Conservation (phyloP, 2,888 invertebrate species). For the Volucella inflata region DNA sequence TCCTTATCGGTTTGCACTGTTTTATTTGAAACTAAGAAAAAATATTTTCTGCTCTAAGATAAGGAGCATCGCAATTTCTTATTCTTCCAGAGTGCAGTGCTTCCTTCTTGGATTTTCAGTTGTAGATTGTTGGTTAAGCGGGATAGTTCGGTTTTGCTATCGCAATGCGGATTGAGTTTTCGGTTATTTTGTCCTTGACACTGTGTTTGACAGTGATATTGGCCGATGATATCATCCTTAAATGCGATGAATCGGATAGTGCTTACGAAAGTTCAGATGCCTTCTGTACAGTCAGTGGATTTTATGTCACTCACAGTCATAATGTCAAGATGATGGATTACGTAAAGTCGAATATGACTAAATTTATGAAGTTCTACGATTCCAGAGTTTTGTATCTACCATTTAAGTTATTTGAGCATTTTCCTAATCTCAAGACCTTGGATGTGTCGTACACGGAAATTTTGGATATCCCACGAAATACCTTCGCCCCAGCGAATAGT, state of each 20-base stretch:
- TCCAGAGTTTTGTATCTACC: conserved; percentile 82
- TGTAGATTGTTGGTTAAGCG: conserved; percentile 23
- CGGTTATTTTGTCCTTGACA: conserved; percentile 31
- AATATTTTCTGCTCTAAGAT: conserved; percentile 37
- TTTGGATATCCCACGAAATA: conserved; percentile 81
- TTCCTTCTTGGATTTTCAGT: conserved; percentile 52
- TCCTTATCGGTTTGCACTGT: conserved; percentile 28
- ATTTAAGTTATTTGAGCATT: conserved; percentile 82
- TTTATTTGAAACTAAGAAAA: conserved; percentile 39
- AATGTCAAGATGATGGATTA: conserved; percentile 81
- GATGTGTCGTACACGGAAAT: conserved; percentile 82
- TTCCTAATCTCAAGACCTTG: conserved; percentile 80
- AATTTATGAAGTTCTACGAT: conserved; percentile 83
- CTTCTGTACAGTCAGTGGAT: conserved; percentile 82
- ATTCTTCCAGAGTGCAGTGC: not conserved
- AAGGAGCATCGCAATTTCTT: conserved; percentile 17
- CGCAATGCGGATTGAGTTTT: conserved; percentile 33
- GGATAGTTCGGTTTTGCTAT: conserved; percentile 40
- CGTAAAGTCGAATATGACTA: conserved; percentile 79
- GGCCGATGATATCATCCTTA: conserved; percentile 81
- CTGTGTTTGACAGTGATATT: conserved; percentile 39
- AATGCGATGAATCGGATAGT: conserved; percentile 83
- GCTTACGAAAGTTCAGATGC: conserved; percentile 79
- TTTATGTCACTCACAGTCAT: conserved; percentile 82
- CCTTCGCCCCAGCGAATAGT: conserved; percentile 81